phyloP scores from a whole-genome alignment of 1,140 invertebrate species.

The Procambarus clarkii region DNA sequence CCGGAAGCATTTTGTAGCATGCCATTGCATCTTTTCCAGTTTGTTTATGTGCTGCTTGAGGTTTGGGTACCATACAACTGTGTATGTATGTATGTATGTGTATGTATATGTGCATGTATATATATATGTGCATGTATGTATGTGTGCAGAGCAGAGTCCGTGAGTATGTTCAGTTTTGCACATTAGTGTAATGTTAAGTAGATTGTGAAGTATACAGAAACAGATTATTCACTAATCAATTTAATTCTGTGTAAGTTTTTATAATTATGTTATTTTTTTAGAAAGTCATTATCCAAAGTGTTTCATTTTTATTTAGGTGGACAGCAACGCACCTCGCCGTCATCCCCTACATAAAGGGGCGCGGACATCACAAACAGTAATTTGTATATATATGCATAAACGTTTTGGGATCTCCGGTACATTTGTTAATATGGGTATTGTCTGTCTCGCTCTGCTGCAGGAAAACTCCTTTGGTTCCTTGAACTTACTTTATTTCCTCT shows the following conservation, averaged over 20 bases:
- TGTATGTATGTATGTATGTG: no score
- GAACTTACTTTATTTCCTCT: background rate
- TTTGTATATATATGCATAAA: constrained; percentile 15
- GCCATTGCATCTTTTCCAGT: no score
- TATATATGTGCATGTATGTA: no score
- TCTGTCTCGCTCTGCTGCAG: background rate
- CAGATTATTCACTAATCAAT: background rate
- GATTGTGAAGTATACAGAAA: background rate
- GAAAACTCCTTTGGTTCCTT: background rate
- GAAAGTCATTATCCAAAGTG: background rate
- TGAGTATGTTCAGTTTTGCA: no score
- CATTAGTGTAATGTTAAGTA: no score
- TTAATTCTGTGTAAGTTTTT: background rate
- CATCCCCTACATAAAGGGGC: background rate
- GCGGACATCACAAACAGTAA: constrained; percentile 35
- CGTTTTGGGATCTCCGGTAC: constrained; percentile 1
- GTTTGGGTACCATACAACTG: no score
- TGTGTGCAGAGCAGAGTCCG: no score
- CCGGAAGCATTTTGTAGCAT: no score
- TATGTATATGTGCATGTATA: no score
- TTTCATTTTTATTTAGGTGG: constrained; percentile 33
- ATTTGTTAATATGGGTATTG: background rate
- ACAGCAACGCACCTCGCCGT: constrained; percentile 27
- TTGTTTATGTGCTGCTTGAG: no score
- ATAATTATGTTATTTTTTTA: background rate